A percentile compares a stretch with the other conserved stretches of the same genome.
Conservation (phyloP, 2,797 vertebrate species). For the Anguilla pacifica region DNA sequence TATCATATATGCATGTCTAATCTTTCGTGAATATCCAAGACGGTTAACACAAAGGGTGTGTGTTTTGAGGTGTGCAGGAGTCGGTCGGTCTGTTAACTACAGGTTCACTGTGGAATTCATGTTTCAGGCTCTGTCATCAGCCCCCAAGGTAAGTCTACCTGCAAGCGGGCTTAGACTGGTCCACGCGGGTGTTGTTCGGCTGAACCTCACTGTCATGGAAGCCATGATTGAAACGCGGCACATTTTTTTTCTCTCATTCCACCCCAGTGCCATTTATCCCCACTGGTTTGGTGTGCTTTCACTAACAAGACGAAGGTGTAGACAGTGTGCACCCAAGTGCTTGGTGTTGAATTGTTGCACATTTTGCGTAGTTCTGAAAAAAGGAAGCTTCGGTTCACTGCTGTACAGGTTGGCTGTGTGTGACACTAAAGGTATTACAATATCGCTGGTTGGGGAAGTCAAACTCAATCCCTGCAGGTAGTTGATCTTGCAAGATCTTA, state of each 20-base stretch:
- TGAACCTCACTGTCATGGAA: slow-evolving; percentile 46
- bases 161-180: slow-evolving; percentile 37
- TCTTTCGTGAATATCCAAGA: neutral
- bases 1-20: neutral
- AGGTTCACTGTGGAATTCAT: slow-evolving; percentile 63
- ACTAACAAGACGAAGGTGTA: slow-evolving; percentile 29
- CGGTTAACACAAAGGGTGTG: neutral
- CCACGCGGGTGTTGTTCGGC: slow-evolving; percentile 46
- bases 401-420: neutral
- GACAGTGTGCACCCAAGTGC: slow-evolving; percentile 59
- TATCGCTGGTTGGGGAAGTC: neutral
- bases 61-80: neutral
- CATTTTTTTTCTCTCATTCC: slow-evolving; percentile 17
- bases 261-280: neutral
- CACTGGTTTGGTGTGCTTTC: slow-evolving; percentile 30
- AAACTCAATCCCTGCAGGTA: neutral
- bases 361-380: neutral
- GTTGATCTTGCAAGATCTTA: neutral
- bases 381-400: neutral
- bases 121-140: slow-evolving; percentile 71
- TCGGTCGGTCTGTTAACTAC: slow-evolving; percentile 10
- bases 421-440: neutral
- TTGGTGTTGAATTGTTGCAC: slow-evolving; percentile 33
- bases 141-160: slow-evolving; percentile 69
- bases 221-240: slow-evolving; percentile 27